Base-by-base conservation (phyloP, 2,113 vertebrate species). In the Dinomys branickii region DNA sequence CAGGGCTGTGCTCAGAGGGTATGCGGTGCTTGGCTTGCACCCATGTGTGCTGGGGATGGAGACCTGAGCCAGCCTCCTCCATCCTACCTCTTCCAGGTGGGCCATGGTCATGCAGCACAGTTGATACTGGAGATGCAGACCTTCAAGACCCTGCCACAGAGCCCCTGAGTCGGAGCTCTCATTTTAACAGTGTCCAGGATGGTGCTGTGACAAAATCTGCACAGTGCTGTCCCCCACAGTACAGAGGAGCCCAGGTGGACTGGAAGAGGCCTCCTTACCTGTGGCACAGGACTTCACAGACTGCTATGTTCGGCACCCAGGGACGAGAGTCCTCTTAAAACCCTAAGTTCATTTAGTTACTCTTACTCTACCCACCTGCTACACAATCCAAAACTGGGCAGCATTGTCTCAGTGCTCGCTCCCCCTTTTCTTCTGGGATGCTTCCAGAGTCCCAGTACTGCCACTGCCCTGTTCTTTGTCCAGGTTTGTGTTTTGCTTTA, bases 181-280 rank as follows among this genome's bases (percentile, higher is more conserved):
- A 24, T 12, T 16, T 44, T 26, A 50, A 92, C 12, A 82, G 19
- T 20, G 47, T 52, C 17, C 52, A 0, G 0, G 33, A 47, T 24
- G 2, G 11, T 44, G 20, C 52, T 2, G 14, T 24, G n/a, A n/a
- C n/a, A n/a, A n/a, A n/a, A n/a, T n/a, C n/a, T n/a, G n/a, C n/a
- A n/a, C n/a, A n/a, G n/a, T n/a, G n/a, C 52, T 2, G 14, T 24
- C 41, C 14, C 0, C 4, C 24, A 14, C 2, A 7, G 5, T 12
- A 1, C 0, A 0, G 20, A 41, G 44, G 59, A 33, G 50, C 24
- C 58, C 26, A 20, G 85, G 41, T 4, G 33, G 11, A n/a, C 35
- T 47, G 17, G 58, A 20, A 73, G 77, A 5, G 47, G 1, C 33
- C 20, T 3, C 1, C 0, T 0, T 0, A 7, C n/a, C n/a, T 0